Evolutionary conservation across 2,797 vertebrate species (phyloP).

Genomic region (Sebastes taczanowskii): DNA sequence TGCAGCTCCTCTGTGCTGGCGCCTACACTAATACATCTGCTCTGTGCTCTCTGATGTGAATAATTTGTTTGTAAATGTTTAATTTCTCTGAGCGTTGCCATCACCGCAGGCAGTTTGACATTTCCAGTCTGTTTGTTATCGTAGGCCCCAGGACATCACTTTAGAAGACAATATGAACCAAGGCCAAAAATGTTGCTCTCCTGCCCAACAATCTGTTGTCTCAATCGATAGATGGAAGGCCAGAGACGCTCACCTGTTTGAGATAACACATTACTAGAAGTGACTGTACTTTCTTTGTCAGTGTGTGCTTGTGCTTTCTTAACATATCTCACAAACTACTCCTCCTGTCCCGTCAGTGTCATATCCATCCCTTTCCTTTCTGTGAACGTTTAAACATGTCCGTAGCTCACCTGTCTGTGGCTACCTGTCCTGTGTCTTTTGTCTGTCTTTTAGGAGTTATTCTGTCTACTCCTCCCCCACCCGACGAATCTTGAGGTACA

Average conservation of each 20-base stretch:
- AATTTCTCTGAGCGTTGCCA: constrained; percentile 37
- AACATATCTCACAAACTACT: background rate
- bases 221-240: background rate
- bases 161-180: constrained; percentile 34
- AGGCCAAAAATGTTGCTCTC: constrained; percentile 15
- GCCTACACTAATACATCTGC: constrained; percentile 28
- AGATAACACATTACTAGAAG: background rate
- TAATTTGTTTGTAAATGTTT: constrained; percentile 51
- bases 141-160: constrained; percentile 21
- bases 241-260: background rate
- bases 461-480: constrained; percentile 75
- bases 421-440: constrained; percentile 50
- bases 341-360: background rate
- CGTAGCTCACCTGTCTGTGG: constrained; percentile 53
- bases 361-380: constrained; percentile 27
- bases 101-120: constrained; percentile 23
- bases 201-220: constrained; percentile 9
- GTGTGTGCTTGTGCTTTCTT: constrained; percentile 12
- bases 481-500: constrained; percentile 78
- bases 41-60: constrained; percentile 36
- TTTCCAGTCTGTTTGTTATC: constrained; percentile 47
- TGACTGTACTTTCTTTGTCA: background rate
- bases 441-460: constrained; percentile 75
- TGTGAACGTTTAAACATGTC: constrained; percentile 26
- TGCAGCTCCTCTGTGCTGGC: background rate